Conservation (phyloP, 2,797 vertebrate genomes). For the Gymnothorax javanicus region DNA sequence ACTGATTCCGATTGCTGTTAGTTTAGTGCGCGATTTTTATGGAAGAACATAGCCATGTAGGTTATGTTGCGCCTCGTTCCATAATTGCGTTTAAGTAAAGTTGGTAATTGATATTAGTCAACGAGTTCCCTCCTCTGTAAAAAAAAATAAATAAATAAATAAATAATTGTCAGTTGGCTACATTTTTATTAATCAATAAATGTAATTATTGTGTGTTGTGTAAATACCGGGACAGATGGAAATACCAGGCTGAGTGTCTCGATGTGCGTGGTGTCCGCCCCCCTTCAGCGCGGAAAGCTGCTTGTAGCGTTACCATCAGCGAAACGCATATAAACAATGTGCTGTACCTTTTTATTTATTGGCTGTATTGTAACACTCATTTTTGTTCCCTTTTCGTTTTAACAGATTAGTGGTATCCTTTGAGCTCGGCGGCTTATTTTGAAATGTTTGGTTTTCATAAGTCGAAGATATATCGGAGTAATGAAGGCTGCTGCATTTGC, state of each 20-base stretch:
- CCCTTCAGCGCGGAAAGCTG: constrained; percentile 47
- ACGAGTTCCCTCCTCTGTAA: not conserved
- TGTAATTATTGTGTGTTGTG: not conserved
- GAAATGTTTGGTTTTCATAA: constrained; percentile 83
- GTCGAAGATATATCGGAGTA: constrained; percentile 83
- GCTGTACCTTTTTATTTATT: not conserved
- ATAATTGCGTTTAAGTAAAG: not conserved
- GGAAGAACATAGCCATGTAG: not conserved
- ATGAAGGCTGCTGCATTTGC: constrained; percentile 82
- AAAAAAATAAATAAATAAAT: not conserved
- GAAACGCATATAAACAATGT: not conserved
- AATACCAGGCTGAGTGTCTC: not conserved
- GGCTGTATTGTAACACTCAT: not conserved
- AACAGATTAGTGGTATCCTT: not conserved
- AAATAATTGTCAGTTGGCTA: too few relatives aligned
- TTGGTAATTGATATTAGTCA: not conserved
- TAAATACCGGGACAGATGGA: not conserved
- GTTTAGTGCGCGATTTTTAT: not conserved
- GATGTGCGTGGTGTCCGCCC: constrained; percentile 63
- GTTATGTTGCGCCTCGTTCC: constrained; percentile 26
- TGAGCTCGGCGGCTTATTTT: not conserved
- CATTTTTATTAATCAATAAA: not conserved
- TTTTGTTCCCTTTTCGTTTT: constrained; percentile 4
- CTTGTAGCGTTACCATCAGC: not conserved
- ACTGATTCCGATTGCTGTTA: not conserved